phyloP scores from a whole-genome alignment of 2,113 vertebrate genomes.

The Calonectris borealis region DNA sequence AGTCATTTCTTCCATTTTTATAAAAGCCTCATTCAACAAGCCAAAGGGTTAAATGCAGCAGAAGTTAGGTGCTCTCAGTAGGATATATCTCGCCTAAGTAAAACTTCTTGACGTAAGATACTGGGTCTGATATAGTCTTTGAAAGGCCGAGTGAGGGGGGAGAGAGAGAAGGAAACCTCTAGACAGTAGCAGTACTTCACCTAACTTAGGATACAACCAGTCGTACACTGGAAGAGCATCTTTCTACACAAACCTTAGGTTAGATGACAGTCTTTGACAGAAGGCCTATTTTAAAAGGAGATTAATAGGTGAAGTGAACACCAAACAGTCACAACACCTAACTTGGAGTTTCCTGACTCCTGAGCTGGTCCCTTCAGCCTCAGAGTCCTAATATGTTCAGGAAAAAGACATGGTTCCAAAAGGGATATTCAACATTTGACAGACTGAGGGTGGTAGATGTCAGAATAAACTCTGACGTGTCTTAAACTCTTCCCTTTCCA shows the following conservation, averaged over 20 bases:
- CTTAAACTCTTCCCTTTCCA: neutral
- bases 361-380: neutral
- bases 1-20: neutral
- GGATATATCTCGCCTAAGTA: neutral
- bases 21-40: neutral
- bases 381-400: neutral
- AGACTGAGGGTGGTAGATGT: neutral
- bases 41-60: neutral
- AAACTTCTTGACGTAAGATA: neutral
- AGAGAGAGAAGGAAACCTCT: neutral
- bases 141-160: neutral
- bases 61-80: neutral
- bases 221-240: neutral
- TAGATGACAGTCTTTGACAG: neutral
- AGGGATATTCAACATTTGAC: fast-evolving
- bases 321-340: neutral
- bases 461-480: neutral
- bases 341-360: neutral
- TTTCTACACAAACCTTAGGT: neutral
- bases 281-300: neutral
- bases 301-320: neutral
- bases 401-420: neutral
- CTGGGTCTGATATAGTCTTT: neutral
- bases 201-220: neutral
- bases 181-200: neutral